phyloP scores from a whole-genome alignment of 2,113 vertebrate genomes.

The Butorides virescens region DNA sequence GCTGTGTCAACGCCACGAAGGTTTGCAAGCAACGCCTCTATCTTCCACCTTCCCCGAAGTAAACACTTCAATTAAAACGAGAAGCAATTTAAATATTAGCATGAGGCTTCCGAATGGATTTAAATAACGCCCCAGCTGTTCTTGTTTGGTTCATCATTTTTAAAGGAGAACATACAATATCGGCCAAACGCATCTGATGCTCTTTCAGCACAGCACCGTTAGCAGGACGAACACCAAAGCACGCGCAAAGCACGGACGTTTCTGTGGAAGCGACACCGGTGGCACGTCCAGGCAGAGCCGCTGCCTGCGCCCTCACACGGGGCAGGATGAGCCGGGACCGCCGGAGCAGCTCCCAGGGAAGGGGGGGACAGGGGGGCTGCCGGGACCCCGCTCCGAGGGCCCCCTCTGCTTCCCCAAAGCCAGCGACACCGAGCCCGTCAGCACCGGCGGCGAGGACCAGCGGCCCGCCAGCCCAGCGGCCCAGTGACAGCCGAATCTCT shows the following conservation, averaged over 20 bases:
- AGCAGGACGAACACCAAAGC: not conserved
- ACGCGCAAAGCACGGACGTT: not conserved
- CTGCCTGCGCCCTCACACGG: fast-evolving
- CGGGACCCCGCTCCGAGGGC: fast-evolving
- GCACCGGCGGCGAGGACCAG: not conserved
- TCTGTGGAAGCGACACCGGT: fast-evolving
- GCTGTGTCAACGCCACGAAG: not conserved
- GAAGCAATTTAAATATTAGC: conserved; percentile 13
- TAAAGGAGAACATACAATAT: not conserved
- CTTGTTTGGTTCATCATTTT: not conserved
- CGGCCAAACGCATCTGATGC: not conserved
- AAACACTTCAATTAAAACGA: not conserved
- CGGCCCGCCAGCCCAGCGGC: not conserved
- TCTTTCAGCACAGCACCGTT: not conserved
- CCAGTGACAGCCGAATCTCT: not conserved
- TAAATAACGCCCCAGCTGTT: not conserved
- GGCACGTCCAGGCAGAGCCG: not conserved
- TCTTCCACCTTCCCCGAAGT: not conserved
- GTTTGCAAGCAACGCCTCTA: not conserved
- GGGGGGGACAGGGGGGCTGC: not conserved
- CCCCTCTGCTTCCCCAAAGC: not conserved
- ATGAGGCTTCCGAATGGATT: not conserved
- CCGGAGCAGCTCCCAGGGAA: not conserved
- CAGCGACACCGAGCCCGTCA: fast-evolving
- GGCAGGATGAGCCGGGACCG: fast-evolving